Evolutionary conservation across 2,113 vertebrate genomes (phyloP), one percentile per base, ranked within the genome.

Genomic region (Theristicus caerulescens): DNA sequence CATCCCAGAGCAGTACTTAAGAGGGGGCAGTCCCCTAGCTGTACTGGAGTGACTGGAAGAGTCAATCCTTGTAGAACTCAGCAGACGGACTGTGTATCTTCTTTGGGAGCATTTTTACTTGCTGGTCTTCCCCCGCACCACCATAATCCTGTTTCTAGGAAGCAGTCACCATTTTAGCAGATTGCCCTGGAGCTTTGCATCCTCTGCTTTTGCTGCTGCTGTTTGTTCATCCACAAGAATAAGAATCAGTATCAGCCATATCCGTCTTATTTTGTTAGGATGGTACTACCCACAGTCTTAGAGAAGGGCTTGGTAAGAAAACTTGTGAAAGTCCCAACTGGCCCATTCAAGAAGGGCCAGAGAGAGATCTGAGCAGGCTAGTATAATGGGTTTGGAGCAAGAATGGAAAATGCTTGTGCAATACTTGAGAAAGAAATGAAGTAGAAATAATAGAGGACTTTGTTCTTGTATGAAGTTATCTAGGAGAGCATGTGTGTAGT

Each of bases 51-150:
- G 40, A 27, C 40, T 57, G 46, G 49, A 51, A 29, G 36, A n/a
- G 46, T 36, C 26, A 24, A 0, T 71, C 57, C 42, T 51, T 42
- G 32, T 10, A 19, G 27, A 71, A 42, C 16, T 67, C n/a, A 5
- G 15, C 54, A 51, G 20, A 24, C 0, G 0, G 13, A 22, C 25
- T n/a, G 12, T 7, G 9, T 16, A 4, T 22, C 69, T 40, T 52
- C 16, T 18, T 6, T 62, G 73, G 52, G n/a, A 40, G 11, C 20
- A 3, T 52, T 69, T 62, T 52, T 44, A 55, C 38, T 11, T 59
- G n/a, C 5, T 55, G 51, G 0, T 47, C 49, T 80, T 49, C 8
- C 47, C 20, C 27, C 10, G 8, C 18, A 19, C 40, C 67, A 49
- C 31, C 1, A 0, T 29, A 52, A 67, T 40, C 36, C 57, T 8